These are phyloP conservation scores for Carassius gibelio DNA, from an alignment of 2,113 vertebrate genomes.

Conservation along the genomic window DNA sequence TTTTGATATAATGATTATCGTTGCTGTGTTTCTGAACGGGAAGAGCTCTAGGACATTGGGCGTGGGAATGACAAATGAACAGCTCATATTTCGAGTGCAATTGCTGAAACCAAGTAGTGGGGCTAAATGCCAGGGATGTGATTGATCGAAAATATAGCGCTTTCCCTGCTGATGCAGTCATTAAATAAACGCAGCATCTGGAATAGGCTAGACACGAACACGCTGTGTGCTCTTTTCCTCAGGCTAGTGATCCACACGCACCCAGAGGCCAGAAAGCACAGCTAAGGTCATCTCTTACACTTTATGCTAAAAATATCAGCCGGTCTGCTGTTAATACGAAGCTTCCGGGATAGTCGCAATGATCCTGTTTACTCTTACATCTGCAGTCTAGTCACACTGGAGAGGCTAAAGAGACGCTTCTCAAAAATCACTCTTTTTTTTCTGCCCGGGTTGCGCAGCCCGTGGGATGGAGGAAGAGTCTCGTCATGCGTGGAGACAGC, in stretches of 20 bases:
- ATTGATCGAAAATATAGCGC: conserved; percentile 38
- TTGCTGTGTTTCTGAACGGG: background rate
- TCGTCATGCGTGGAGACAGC: conserved; percentile 68
- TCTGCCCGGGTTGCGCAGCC: conserved; percentile 50
- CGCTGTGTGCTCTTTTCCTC: conserved; percentile 19
- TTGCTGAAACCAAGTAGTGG: conserved; percentile 35
- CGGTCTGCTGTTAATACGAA: background rate
- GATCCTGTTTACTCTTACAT: conserved; percentile 24
- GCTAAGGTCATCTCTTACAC: conserved; percentile 39
- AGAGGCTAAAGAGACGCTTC: background rate
- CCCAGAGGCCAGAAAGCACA: conserved; percentile 17
- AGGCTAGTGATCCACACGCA: conserved; percentile 24
- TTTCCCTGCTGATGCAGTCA: conserved; percentile 40
- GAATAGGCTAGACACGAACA: conserved; percentile 25
- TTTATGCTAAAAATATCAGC: conserved; percentile 40
- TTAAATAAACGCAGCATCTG: conserved; percentile 48
- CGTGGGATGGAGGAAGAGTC: conserved; percentile 63
- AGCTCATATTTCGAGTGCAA: conserved; percentile 26
- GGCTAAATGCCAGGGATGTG: conserved; percentile 36
- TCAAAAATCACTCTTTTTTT: conserved; percentile 3
- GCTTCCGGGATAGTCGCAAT: background rate
- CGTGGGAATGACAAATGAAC: conserved; percentile 40
- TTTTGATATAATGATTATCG: conserved; percentile 16
- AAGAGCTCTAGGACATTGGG: conserved; percentile 27
- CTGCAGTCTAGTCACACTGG: conserved; percentile 2